Conservation (phyloP, 2,113 vertebrate genomes). For the Tonatia bakeri region DNA sequence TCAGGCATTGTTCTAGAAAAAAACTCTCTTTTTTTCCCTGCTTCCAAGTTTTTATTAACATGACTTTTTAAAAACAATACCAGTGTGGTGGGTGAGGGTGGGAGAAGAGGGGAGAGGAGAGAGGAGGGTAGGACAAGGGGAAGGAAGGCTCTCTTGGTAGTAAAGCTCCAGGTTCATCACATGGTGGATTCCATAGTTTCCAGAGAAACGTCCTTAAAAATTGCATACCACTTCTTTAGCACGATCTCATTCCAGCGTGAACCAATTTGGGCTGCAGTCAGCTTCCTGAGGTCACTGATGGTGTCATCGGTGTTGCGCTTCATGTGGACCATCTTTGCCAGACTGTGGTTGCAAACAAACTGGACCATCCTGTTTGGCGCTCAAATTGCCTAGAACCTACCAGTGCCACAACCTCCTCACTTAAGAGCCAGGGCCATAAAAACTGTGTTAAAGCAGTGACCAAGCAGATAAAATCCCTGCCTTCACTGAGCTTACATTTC, state of each 20-base stretch:
- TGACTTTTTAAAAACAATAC: background rate
- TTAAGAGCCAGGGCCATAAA: background rate
- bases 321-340: slow-evolving; percentile 88
- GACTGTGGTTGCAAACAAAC: slow-evolving; percentile 88
- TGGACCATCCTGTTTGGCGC: slow-evolving; percentile 81
- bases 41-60: background rate
- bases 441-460: background rate
- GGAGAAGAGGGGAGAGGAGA: no score
- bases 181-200: background rate
- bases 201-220: background rate
- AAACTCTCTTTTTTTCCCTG: background rate
- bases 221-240: slow-evolving; percentile 85
- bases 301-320: slow-evolving; percentile 88
- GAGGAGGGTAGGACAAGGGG: background rate
- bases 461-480: background rate
- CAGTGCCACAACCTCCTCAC: background rate
- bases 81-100: background rate
- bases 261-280: slow-evolving; percentile 88
- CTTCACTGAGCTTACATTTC: background rate
- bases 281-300: slow-evolving; percentile 89
- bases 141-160: background rate
- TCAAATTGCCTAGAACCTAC: background rate
- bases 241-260: slow-evolving; percentile 88
- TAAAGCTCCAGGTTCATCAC: background rate
- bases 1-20: background rate